Evolutionary conservation across 1,140 invertebrate genomes (phyloP).

Genomic region (Asbolus verrucosus): DNA sequence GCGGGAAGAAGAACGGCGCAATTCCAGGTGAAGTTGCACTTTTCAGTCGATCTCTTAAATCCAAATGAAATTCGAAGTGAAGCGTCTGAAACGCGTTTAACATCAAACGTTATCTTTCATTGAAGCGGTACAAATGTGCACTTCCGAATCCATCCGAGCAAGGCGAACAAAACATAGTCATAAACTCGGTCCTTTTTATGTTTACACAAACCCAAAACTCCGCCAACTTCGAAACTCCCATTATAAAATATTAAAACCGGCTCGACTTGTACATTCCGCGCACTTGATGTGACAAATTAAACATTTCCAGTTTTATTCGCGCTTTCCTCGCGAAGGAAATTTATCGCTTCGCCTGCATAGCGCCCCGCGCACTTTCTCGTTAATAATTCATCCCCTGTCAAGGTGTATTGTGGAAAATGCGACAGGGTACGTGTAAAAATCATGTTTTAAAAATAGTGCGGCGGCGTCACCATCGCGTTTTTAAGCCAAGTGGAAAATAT

Average conservation of each 20-base stretch:
- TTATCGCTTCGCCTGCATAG: conserved; percentile 9
- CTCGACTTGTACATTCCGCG: conserved; percentile 29
- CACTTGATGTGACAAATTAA: conserved; percentile 36
- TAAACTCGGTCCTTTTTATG: conserved; percentile 19
- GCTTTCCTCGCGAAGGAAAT: not conserved
- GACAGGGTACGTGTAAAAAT: conserved; percentile 43
- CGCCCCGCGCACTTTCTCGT: not conserved
- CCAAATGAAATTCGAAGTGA: no score
- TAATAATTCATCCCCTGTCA: conserved; percentile 29
- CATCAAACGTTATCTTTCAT: not conserved
- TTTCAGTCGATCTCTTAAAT: not conserved
- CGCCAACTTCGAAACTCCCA: conserved; percentile 23
- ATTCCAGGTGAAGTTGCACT: conserved; percentile 6
- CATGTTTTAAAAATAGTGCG: conserved; percentile 44
- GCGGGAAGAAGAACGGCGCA: not conserved
- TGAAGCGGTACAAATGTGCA: not conserved
- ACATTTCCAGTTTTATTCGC: conserved; percentile 31
- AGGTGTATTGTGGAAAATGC: conserved; percentile 37
- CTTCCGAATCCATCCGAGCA: conserved; percentile 16
- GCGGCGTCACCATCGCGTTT: conserved; percentile 23
- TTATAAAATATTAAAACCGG: conserved; percentile 30
- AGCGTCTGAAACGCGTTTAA: not conserved
- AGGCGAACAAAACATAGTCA: conserved; percentile 23
- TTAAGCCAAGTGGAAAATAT: conserved; percentile 50
- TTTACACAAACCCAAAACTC: conserved; percentile 17